Conservation (phyloP, 2,113 vertebrate species). For the Gopherus evgoodei region DNA sequence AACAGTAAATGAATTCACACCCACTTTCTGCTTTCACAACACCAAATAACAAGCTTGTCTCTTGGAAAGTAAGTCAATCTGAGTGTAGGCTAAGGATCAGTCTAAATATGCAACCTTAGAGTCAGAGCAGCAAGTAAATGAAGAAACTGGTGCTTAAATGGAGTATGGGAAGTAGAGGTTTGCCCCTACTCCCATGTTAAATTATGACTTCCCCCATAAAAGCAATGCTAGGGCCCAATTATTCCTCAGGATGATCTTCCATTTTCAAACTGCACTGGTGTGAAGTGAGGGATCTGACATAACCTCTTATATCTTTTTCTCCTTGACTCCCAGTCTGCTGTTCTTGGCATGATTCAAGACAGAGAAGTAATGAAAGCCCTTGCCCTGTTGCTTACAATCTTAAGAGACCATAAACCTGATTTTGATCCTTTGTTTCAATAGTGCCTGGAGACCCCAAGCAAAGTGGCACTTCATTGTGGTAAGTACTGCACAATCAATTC, state of each 20-base stretch:
- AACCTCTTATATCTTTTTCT: no score
- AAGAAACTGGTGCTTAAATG: fast-evolving
- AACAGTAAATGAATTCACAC: background rate
- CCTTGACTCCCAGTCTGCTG: background rate
- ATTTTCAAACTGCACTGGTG: fast-evolving
- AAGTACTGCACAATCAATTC: background rate
- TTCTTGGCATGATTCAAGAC: background rate
- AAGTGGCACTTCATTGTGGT: background rate
- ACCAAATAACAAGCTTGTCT: background rate
- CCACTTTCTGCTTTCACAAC: background rate
- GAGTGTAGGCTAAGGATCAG: background rate
- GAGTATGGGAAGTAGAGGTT: background rate
- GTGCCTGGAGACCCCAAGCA: background rate
- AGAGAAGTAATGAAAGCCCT: background rate
- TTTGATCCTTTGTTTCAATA: background rate
- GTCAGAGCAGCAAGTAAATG: no score
- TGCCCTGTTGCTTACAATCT: background rate
- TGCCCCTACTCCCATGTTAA: background rate
- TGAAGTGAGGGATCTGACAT: background rate
- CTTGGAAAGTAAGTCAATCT: background rate
- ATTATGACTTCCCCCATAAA: background rate
- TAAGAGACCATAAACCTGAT: background rate
- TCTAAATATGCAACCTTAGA: background rate
- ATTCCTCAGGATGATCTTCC: background rate
- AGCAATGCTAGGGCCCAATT: fast-evolving